phyloP scores from a whole-genome alignment of 2,797 vertebrate genomes.

The Sebastes baramenuke region DNA sequence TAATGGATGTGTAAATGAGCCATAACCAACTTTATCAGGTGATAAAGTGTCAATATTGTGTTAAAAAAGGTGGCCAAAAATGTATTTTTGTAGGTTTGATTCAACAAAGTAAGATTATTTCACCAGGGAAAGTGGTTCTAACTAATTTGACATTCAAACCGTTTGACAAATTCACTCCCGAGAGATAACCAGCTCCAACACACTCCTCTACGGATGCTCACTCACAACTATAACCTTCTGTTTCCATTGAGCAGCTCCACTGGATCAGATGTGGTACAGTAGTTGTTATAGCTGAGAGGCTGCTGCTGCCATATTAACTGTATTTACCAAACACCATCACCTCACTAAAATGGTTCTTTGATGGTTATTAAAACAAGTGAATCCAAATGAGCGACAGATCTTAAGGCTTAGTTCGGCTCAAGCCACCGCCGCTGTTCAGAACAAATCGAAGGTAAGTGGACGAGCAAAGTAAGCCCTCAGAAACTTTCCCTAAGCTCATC shows the following conservation, averaged over 20 bases:
- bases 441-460: conserved; percentile 65
- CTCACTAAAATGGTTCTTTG: not conserved
- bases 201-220: not conserved
- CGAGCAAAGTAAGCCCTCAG: conserved; percentile 56
- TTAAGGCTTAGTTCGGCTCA: conserved; percentile 48
- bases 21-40: not conserved
- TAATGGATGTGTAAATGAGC: not conserved
- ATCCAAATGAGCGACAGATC: not conserved
- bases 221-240: not conserved
- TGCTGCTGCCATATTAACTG: not conserved
- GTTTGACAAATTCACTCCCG: not conserved
- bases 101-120: not conserved
- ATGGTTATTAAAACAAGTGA: not conserved
- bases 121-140: not conserved
- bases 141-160: not conserved
- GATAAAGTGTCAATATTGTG: not conserved
- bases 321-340: not conserved
- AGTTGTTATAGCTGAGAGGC: not conserved
- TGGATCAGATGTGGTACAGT: not conserved
- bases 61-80: not conserved
- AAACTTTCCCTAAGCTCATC: conserved; percentile 68
- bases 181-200: not conserved
- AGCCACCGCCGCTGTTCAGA: conserved; percentile 34
- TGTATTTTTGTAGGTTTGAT: not conserved
- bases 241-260: not conserved